Conservation (phyloP, 2,888 invertebrate species). For the Papilio gigon region DNA sequence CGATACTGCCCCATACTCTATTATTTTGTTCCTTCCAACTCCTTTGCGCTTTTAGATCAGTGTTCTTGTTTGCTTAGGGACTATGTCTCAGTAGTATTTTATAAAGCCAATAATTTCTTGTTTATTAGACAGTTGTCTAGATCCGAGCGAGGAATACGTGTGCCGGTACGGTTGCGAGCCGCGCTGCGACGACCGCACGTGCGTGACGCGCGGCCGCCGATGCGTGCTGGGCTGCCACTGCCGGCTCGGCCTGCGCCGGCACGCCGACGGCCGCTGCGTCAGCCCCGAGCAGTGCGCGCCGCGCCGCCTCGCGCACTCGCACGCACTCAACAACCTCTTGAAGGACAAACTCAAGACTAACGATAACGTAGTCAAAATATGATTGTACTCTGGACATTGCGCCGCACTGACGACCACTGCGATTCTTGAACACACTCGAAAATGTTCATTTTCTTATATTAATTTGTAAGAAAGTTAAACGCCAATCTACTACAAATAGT, state of each 20-base stretch:
- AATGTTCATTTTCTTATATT: background rate
- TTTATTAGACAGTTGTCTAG: conserved; percentile 59
- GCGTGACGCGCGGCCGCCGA: conserved; percentile 50
- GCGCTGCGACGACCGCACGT: conserved; percentile 51
- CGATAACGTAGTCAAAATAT: background rate
- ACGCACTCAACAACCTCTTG: background rate
- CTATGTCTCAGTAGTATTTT: background rate
- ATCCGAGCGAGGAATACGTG: conserved; percentile 60
- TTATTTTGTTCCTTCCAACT: background rate
- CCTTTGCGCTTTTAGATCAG: background rate
- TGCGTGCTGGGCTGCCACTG: conserved; percentile 67
- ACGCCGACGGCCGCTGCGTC: conserved; percentile 51
- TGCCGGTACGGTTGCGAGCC: conserved; percentile 68
- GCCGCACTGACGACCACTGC: no score
- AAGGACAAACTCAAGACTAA: conserved; percentile 11
- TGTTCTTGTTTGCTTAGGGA: background rate
- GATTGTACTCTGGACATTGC: background rate
- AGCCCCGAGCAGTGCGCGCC: conserved; percentile 43
- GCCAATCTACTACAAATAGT: no score
- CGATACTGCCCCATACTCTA: no score
- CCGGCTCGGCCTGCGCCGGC: conserved; percentile 55
- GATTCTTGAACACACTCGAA: no score
- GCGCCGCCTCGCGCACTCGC: background rate
- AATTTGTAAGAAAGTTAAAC: no score
- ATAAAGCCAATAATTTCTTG: conserved; percentile 5